Conservation (phyloP, 2,888 invertebrate genomes). For the Lissonota sp. region DNA sequence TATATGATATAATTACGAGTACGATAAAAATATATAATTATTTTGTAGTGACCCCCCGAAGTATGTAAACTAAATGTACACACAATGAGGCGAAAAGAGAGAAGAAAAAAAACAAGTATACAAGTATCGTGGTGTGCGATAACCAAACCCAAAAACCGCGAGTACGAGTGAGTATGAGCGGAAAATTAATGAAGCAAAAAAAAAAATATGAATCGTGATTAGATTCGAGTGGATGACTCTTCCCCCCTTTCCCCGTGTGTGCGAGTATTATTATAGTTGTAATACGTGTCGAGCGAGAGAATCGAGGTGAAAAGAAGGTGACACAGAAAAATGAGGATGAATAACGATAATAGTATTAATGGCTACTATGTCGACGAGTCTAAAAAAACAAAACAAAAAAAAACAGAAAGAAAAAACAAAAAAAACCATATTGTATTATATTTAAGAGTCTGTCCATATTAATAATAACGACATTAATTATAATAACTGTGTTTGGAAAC, state of each 20-base stretch:
- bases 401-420: not conserved
- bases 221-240: conserved; percentile 56
- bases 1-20: conserved; percentile 75
- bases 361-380: conserved; percentile 83
- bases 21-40: conserved; percentile 80
- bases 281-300: conserved; percentile 53
- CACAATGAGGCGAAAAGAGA: conserved; percentile 67
- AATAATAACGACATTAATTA: conserved; percentile 83
- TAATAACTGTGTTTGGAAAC: conserved; percentile 84
- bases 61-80: conserved; percentile 83
- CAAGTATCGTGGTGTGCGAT: conserved; percentile 41
- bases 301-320: conserved; percentile 42
- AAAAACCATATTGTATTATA: conserved; percentile 83
- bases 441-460: conserved; percentile 84
- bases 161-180: conserved; percentile 32
- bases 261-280: conserved; percentile 61
- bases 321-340: conserved; percentile 70
- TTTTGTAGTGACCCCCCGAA: conserved; percentile 82
- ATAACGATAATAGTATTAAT: conserved; percentile 83
- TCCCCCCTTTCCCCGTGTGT: conserved; percentile 31
- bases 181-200: conserved; percentile 34
- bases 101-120: conserved; percentile 46
- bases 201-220: conserved; percentile 45
- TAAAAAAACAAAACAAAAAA: conserved; percentile 63
- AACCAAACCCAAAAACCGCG: conserved; percentile 31